Evolutionary conservation across 2,113 vertebrate genomes (phyloP).

Genomic region (Ailurus styani): DNA sequence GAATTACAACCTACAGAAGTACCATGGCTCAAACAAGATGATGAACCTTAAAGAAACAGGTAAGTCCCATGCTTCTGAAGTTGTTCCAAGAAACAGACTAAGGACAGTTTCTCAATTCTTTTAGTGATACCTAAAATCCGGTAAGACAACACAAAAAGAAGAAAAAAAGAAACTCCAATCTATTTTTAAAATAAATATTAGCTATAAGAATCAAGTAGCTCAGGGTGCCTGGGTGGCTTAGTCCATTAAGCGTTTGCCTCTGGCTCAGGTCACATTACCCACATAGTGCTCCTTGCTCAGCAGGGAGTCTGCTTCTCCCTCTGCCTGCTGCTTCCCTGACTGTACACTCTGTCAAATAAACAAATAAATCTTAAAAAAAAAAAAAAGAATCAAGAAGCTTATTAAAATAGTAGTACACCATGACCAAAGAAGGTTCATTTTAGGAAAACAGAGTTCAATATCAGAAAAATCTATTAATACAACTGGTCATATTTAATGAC

Average conservation of each 20-base stretch:
- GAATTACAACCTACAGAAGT: neutral
- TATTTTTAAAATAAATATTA: neutral
- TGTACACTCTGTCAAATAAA: neutral
- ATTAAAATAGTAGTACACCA: neutral
- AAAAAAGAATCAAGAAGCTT: neutral
- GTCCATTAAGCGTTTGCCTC: neutral
- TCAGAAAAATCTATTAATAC: neutral
- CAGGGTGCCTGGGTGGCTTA: neutral
- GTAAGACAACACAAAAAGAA: neutral
- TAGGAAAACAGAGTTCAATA: neutral
- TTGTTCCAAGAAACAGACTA: neutral
- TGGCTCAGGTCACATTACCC: neutral
- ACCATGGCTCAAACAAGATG: neutral
- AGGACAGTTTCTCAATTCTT: neutral
- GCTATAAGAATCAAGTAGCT: neutral
- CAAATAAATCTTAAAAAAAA: neutral
- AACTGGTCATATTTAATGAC: neutral
- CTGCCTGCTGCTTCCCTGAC: no score
- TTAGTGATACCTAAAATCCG: neutral
- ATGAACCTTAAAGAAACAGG: neutral
- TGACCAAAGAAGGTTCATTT: neutral
- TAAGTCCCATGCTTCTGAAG: neutral
- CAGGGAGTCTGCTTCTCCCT: no score
- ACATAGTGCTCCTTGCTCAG: no score
- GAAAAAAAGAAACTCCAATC: neutral